Conservation (phyloP, 2,888 invertebrate genomes). For the Philaethria dido region DNA sequence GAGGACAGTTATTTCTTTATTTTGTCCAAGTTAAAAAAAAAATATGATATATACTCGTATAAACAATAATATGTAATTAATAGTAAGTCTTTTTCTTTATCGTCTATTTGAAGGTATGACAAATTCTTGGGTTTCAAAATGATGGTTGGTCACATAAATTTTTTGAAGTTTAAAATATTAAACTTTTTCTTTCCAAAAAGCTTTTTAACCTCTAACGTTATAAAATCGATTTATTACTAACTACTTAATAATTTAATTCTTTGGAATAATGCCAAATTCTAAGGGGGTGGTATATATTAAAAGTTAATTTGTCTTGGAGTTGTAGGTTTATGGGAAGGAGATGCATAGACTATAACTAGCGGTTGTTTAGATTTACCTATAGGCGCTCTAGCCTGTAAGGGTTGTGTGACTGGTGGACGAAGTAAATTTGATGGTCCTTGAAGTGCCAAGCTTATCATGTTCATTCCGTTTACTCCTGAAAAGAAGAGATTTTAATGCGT, state of each 20-base stretch:
- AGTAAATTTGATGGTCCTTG: conserved; percentile 75
- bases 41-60: too few species aligned
- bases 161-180: too few species aligned
- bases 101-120: too few species aligned
- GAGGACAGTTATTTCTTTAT: conserved; percentile 5
- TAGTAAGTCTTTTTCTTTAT: neutral
- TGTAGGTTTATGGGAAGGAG: conserved; percentile 28
- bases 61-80: too few species aligned
- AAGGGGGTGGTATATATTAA: neutral
- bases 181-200: too few species aligned
- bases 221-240: neutral
- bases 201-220: neutral
- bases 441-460: conserved; percentile 83
- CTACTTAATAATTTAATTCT: neutral
- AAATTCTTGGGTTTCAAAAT: too few species aligned
- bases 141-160: too few species aligned
- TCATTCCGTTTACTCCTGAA: conserved; percentile 89
- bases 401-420: conserved; percentile 64
- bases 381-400: conserved; percentile 76
- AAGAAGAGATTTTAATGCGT: neutral
- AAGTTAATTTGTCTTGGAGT: conserved; percentile 25
- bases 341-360: conserved; percentile 34
- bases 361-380: conserved; percentile 66
- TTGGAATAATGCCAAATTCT: too few species aligned
- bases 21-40: neutral